Conservation (phyloP, 2,888 invertebrate species). For the Oscheius sp. region DNA sequence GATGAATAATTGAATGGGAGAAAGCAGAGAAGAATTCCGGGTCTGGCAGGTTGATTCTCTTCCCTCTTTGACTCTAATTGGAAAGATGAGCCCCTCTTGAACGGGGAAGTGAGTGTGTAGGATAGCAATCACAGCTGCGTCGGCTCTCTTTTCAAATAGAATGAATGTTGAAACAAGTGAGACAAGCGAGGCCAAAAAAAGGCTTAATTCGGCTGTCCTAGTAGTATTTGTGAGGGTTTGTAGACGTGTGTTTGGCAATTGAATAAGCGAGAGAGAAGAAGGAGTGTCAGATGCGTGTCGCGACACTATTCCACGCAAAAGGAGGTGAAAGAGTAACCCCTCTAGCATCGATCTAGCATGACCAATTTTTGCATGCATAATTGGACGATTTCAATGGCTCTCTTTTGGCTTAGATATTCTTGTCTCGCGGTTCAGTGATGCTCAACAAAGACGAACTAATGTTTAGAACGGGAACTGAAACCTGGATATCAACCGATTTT, state of each 20-base stretch:
- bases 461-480: too few relatives aligned
- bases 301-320: neutral
- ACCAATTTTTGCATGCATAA: conserved; percentile 32
- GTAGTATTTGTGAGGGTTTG: neutral
- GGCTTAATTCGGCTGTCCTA: neutral
- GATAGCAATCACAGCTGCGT: conserved; percentile 24
- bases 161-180: conserved; percentile 20
- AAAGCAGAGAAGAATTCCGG: too few relatives aligned
- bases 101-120: neutral
- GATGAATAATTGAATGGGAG: too few relatives aligned
- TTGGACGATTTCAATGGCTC: conserved; percentile 14
- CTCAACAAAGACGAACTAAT: too few relatives aligned
- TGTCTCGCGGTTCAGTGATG: too few relatives aligned
- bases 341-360: neutral
- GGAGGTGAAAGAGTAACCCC: too few relatives aligned
- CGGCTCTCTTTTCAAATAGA: conserved; percentile 1
- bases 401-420: too few relatives aligned
- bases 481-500: too few relatives aligned
- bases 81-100: conserved; percentile 5
- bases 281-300: neutral
- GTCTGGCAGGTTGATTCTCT: too few relatives aligned
- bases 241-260: conserved; percentile 21
- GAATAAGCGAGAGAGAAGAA: conserved; percentile 8
- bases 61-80: neutral
- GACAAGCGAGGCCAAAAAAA: too few relatives aligned